Base-by-base conservation (phyloP, 2,888 invertebrate species). In the Acrobasis repandana region DNA sequence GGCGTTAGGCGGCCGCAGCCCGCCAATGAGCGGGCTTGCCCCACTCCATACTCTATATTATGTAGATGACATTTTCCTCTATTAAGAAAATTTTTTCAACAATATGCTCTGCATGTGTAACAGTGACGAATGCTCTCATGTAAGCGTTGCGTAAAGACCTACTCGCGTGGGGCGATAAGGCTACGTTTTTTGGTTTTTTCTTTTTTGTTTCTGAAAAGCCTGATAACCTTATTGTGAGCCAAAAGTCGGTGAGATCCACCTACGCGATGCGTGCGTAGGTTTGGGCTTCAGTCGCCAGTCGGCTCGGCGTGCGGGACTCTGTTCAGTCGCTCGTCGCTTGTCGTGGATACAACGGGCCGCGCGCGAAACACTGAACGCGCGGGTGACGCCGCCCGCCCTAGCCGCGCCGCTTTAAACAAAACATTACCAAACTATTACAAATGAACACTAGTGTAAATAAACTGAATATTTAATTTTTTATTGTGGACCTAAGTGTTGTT, bases 1-100 rank as follows among this genome's bases (percentile, higher is more conserved):
- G 90, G 90, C 77, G 80, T 85, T 76, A 77, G 74, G 77, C 84
- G 82, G 73, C 68, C 65, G 66, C 74, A 77, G 74, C 78, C 85
- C 77, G 71, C 90, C 90, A 91, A 91, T 91, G 80, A 82, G 81
- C 71, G 80, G 70, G 80, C 79, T 69, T 84, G 76, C 89, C 90
- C 90, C 90, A 85, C 90, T 88, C 80, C 69, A 65, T 67, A 70
- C 71, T 71, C 71, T 73, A 73, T 70, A 78, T 77, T 77, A 79
- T 72, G 66, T 85, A 80, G 77, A 83, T 86, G 82, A 81, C 75
- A 71, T 79, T 85, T 87, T 85, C 82, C 79, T 73, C 76, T 75
- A 76, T 71, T 72, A 69, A 73, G 76, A 80, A 85, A 82, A 84
- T 73, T 63, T 73, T 77, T 75, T 72, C 65, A 67, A 68, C 63